Evolutionary conservation across 2,113 vertebrate species (phyloP).

Genomic region (Aramus guarauna): DNA sequence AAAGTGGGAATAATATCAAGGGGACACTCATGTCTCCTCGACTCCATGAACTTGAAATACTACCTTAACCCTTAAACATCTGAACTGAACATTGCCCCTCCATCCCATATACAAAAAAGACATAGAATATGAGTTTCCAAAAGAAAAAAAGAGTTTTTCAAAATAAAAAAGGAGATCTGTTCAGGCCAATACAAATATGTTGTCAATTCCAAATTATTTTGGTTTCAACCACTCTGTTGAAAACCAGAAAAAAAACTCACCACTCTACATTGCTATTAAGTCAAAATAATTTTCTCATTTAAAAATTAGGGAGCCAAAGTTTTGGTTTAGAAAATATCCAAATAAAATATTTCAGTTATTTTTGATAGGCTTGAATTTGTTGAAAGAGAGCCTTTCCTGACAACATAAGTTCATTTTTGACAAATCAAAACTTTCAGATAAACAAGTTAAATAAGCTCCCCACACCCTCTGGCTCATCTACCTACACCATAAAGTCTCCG

Average conservation of each 20-base stretch:
- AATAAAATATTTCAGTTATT: background rate
- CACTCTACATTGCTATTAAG: background rate
- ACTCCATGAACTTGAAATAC: background rate
- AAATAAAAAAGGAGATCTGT: background rate
- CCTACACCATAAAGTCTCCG: background rate
- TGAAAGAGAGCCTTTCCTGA: background rate
- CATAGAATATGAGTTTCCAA: background rate
- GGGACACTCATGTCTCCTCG: background rate
- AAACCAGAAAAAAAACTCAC: background rate
- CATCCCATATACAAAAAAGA: background rate
- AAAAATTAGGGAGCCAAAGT: background rate
- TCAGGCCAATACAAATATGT: background rate
- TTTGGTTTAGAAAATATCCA: background rate
- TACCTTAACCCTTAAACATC: background rate
- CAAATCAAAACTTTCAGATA: background rate
- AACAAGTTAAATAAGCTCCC: background rate
- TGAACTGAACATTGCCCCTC: background rate
- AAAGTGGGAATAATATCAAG: background rate
- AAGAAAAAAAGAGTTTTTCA: background rate
- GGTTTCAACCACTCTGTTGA: background rate
- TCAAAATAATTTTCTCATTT: background rate
- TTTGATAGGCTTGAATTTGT: background rate
- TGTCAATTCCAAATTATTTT: background rate
- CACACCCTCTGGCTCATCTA: background rate
- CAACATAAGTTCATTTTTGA: background rate